phyloP scores from a whole-genome alignment of 1,140 invertebrate species.

The Drosophila hydei region DNA sequence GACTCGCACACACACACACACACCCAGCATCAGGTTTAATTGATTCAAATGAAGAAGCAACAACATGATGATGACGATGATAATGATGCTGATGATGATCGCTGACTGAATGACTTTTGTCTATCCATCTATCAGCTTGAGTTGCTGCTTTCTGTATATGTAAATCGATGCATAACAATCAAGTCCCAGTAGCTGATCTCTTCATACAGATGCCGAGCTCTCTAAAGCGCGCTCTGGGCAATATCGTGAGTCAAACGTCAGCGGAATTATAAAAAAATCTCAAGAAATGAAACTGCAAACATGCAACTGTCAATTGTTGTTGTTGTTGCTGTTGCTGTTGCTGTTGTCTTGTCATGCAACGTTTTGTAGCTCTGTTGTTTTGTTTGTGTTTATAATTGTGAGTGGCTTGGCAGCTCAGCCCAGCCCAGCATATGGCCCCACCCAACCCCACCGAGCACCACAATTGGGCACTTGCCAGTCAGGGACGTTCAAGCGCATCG shows the following conservation, averaged over 20 bases:
- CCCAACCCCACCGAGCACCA: neutral
- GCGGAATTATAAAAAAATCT: conserved; percentile 37
- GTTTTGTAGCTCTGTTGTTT: conserved; percentile 58
- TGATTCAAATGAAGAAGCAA: conserved; percentile 76
- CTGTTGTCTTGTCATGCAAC: conserved; percentile 65
- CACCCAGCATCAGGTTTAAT: conserved; percentile 65
- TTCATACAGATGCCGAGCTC: conserved; percentile 6
- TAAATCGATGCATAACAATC: conserved; percentile 69
- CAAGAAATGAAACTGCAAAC: conserved; percentile 60
- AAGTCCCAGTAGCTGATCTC: conserved; percentile 47
- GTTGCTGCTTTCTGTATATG: conserved; percentile 61
- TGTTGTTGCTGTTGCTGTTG: conserved; percentile 41
- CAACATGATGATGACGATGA: conserved; percentile 14
- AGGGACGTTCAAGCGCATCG: conserved; percentile 65
- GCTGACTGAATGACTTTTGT: conserved; percentile 60
- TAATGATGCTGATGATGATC: conserved; percentile 45
- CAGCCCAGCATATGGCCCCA: conserved; percentile 12
- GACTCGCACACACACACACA: conserved; percentile 53
- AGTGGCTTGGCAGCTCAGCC: conserved; percentile 3
- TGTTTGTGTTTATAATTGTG: conserved; percentile 69
- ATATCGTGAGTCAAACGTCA: conserved; percentile 41
- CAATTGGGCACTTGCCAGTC: conserved; percentile 57
- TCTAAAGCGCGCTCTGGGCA: conserved; percentile 9
- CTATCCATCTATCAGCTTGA: conserved; percentile 39
- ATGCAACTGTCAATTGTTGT: conserved; percentile 57